These are phyloP conservation scores for Drosophila paulistorum DNA, from an alignment of 1,140 invertebrate genomes.

Conservation along the genomic window DNA sequence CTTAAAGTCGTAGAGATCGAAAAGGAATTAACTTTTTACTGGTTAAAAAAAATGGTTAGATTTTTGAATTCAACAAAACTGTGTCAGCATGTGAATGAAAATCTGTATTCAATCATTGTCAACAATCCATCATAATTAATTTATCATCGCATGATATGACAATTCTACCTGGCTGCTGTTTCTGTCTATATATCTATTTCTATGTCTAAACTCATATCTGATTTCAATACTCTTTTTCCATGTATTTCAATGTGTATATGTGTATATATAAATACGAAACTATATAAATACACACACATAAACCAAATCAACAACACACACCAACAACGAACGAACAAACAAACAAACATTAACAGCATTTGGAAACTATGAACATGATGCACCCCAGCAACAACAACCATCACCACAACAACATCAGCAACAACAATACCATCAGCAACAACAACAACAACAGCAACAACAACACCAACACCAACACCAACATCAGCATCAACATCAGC, in stretches of 20 bases:
- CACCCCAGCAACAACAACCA: constrained; percentile 75
- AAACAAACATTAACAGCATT: constrained; percentile 58
- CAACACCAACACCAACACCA: constrained; percentile 57
- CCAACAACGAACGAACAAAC: constrained; percentile 21
- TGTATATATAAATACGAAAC: constrained; percentile 8
- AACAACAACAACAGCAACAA: constrained; percentile 58
- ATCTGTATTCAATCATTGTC: too few relatives aligned
- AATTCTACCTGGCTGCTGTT: not conserved
- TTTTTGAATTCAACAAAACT: too few relatives aligned
- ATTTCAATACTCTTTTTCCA: constrained; percentile 62
- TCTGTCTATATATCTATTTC: constrained; percentile 36
- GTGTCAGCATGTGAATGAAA: too few relatives aligned
- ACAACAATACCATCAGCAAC: constrained; percentile 43
- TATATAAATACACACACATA: not conserved
- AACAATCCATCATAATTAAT: too few relatives aligned
- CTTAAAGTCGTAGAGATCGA: too few relatives aligned
- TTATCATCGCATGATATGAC: too few relatives aligned
- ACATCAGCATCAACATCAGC: constrained; percentile 61
- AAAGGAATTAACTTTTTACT: too few relatives aligned
- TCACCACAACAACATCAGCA: constrained; percentile 78
- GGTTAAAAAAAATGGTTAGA: too few relatives aligned
- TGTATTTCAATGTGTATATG: constrained; percentile 19
- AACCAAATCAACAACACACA: constrained; percentile 6
- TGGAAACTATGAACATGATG: constrained; percentile 65
- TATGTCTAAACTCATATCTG: constrained; percentile 72